These are phyloP conservation scores for Danaus plexippus DNA, from an alignment of 1,140 invertebrate species.

Conservation along the genomic window DNA sequence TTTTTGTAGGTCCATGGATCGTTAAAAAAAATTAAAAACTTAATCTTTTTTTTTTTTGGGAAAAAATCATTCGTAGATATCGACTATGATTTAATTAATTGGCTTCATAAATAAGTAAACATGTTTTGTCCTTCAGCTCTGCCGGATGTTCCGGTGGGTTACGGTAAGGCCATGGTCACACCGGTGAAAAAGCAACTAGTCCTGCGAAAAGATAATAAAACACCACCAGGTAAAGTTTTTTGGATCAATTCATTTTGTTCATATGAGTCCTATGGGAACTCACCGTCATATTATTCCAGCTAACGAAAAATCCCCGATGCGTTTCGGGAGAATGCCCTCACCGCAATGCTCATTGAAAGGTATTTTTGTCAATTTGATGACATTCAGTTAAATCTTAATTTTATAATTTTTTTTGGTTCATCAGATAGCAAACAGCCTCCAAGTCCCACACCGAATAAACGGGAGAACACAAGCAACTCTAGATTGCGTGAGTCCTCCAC, in stretches of 20 bases:
- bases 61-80: no score
- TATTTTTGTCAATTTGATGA: slow-evolving; percentile 9
- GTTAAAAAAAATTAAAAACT: no score
- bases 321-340: slow-evolving; percentile 1
- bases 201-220: slow-evolving; percentile 19
- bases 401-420: slow-evolving; percentile 15
- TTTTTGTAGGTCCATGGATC: no score
- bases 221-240: slow-evolving; percentile 14
- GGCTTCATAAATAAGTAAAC: no score
- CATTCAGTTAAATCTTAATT: background rate
- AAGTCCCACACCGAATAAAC: slow-evolving; percentile 6
- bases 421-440: slow-evolving; percentile 22
- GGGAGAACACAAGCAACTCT: slow-evolving; percentile 15
- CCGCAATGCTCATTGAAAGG: slow-evolving; percentile 21
- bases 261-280: no score
- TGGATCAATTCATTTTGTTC: no score
- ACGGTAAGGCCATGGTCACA: slow-evolving; percentile 41
- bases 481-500: slow-evolving; percentile 33
- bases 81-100: no score
- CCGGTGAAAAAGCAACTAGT: slow-evolving; percentile 30
- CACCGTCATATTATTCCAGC: no score
- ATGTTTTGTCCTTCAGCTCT: no score
- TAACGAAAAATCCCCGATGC: slow-evolving; percentile 6
- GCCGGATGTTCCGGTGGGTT: slow-evolving; percentile 15
- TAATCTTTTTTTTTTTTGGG: no score